A percentile compares a stretch with the other conserved stretches of the same genome.
Evolutionary conservation across 1,140 invertebrate species (phyloP).

Genomic region (Formica exsecta): DNA sequence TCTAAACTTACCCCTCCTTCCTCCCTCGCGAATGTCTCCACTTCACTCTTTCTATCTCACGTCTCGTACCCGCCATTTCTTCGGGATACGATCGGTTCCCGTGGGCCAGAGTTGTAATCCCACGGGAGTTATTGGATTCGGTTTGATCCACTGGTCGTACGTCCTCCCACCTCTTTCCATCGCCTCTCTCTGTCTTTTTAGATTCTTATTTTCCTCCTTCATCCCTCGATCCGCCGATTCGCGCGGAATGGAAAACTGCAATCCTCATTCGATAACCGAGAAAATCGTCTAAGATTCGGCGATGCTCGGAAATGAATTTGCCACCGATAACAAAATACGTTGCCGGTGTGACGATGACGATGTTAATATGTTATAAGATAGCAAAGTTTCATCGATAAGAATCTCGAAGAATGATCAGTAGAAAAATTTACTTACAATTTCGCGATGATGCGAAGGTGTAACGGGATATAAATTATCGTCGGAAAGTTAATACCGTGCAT

Average conservation of each 20-base stretch:
- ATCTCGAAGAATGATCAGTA: conserved; percentile 6
- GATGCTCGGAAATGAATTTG: conserved; percentile 25
- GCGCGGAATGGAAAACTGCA: conserved; percentile 24
- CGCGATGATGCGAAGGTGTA: conserved; percentile 37
- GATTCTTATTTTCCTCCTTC: conserved; percentile 33
- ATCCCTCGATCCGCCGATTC: conserved; percentile 44
- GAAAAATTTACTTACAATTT: conserved; percentile 29
- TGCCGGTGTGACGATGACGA: neutral
- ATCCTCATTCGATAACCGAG: conserved; percentile 23
- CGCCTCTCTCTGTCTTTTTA: neutral
- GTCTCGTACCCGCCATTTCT: conserved; percentile 56
- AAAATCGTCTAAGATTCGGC: neutral
- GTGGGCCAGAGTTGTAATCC: conserved; percentile 81
- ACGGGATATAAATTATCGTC: conserved; percentile 41
- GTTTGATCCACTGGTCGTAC: conserved; percentile 82
- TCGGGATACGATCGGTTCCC: conserved; percentile 73
- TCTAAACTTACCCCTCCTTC: conserved; percentile 22
- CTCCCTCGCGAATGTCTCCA: neutral
- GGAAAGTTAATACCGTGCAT: conserved; percentile 44
- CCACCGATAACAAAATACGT: conserved; percentile 11
- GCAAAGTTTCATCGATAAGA: conserved; percentile 2
- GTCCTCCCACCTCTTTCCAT: neutral
- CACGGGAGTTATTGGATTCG: conserved; percentile 83
- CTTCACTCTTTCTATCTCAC: neutral
- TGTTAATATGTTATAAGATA: conserved; percentile 32